Conservation (phyloP, 2,888 invertebrate species). For the Dione juno region DNA sequence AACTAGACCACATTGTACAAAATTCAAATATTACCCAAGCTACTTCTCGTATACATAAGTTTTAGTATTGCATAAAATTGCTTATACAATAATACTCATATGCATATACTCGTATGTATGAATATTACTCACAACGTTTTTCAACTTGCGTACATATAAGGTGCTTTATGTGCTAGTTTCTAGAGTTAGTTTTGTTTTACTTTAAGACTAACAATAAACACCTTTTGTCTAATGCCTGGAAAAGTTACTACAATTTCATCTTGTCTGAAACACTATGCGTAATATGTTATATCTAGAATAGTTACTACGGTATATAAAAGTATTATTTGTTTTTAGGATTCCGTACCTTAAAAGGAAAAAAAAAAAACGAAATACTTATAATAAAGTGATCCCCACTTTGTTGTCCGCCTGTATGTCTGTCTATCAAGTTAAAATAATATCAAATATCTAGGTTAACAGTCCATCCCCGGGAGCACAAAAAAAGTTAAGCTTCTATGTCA, state of each 20-base stretch:
- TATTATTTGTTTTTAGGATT: too few relatives aligned
- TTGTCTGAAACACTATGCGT: background rate
- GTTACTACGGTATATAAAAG: too few relatives aligned
- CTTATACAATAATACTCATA: background rate
- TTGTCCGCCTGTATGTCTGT: too few relatives aligned
- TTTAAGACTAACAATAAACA: slow-evolving; percentile 20
- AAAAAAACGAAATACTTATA: too few relatives aligned
- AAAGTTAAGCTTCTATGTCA: too few relatives aligned
- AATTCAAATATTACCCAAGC: background rate
- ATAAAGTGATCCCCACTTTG: too few relatives aligned
- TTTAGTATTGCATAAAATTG: slow-evolving; percentile 16
- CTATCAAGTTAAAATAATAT: too few relatives aligned
- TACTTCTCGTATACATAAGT: background rate
- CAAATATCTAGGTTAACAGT: too few relatives aligned
- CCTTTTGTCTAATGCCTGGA: slow-evolving; percentile 15
- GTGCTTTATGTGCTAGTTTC: slow-evolving; percentile 23
- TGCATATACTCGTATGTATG: background rate
- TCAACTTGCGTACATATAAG: slow-evolving; percentile 9
- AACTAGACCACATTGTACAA: background rate
- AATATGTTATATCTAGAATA: background rate
- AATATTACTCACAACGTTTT: slow-evolving; percentile 8
- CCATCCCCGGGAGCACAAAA: too few relatives aligned
- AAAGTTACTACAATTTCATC: slow-evolving; percentile 1
- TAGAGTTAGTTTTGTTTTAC: slow-evolving; percentile 6
- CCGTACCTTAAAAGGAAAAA: too few relatives aligned